phyloP scores from a whole-genome alignment of 2,113 vertebrate species.

The Rhea pennata region DNA sequence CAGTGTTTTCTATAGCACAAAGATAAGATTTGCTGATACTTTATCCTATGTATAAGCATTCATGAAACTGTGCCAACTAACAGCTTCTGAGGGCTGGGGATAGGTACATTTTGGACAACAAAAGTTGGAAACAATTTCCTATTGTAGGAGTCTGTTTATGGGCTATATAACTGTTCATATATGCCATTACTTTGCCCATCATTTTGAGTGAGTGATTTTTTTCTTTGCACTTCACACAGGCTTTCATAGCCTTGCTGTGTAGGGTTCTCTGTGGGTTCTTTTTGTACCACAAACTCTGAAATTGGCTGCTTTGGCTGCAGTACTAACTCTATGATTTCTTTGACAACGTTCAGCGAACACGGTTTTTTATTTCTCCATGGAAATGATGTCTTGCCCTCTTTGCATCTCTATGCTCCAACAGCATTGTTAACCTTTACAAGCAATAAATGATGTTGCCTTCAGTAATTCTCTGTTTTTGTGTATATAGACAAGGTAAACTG shows the following conservation, averaged over 20 bases:
- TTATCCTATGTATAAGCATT: not conserved
- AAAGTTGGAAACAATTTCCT: not conserved
- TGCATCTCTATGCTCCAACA: not conserved
- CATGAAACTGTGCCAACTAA: not conserved
- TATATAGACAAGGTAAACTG: not conserved
- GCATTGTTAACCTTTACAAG: not conserved
- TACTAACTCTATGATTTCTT: not conserved
- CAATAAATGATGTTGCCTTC: not conserved
- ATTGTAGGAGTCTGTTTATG: not conserved
- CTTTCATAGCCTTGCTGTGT: not conserved
- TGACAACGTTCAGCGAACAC: not conserved
- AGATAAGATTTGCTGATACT: not conserved
- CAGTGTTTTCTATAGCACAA: not conserved
- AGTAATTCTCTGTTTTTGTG: not conserved
- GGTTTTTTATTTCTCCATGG: not conserved
- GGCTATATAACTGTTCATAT: not conserved
- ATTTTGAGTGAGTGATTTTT: not conserved
- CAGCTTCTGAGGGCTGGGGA: not conserved
- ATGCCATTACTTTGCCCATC: not conserved
- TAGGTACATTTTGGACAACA: not conserved
- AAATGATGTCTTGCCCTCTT: not conserved
- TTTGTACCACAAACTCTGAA: not conserved
- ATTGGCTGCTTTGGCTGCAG: not conserved
- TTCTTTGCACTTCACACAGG: not conserved
- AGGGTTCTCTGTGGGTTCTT: not conserved